Base-by-base conservation (phyloP, 2,888 invertebrate species). In the Mycalesis mineus region DNA sequence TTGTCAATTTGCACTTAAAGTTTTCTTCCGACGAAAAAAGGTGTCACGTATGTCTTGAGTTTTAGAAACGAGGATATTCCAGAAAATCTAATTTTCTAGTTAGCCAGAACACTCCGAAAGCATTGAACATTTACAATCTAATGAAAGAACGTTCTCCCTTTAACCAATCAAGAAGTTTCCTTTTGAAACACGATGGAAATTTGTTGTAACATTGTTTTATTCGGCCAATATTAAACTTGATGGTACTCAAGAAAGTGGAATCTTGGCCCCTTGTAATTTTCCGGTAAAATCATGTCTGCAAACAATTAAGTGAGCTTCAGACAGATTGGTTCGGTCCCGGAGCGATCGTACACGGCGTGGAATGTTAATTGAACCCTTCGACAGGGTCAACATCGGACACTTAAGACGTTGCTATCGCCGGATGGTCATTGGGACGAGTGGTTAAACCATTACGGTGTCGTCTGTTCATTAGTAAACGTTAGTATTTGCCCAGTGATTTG, bases 261-360 rank as follows among this genome's bases (percentile, higher is more conserved):
- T 64, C 58, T 60, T 55, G 36, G 51, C 48, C 39, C 37, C 57
- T 58, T 54, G 54, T 61, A 61, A 61, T 63, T 61, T 61, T 61
- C 65, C 57, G 67, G 82, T 82, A 82, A 81, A 83, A 82, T 82
- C 80, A 78, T 82, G 80, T 80, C 76, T 75, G 80, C 82, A 84
- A 85, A 85, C 85, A 84, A 85, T 86, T 82, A 84, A 78, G 73
- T 71, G 68, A 67, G 74, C 74, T 72, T 72, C 72, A 74, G 71
- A 75, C 77, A 77, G 78, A 84, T 81, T 81, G 80, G 68, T 71
- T 62, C 51, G 71, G 76, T 80, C 82, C 82, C 79, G 68, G 69
- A 75, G 74, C 82, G 78, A 76, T 78, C 79, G 78, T 78, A 79
- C 71, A 69, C 68, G 74, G 68, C 74, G 72, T 71, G 78, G 83